Base-by-base conservation (phyloP, 2,888 invertebrate genomes). In the Eremobia ochroleuca region DNA sequence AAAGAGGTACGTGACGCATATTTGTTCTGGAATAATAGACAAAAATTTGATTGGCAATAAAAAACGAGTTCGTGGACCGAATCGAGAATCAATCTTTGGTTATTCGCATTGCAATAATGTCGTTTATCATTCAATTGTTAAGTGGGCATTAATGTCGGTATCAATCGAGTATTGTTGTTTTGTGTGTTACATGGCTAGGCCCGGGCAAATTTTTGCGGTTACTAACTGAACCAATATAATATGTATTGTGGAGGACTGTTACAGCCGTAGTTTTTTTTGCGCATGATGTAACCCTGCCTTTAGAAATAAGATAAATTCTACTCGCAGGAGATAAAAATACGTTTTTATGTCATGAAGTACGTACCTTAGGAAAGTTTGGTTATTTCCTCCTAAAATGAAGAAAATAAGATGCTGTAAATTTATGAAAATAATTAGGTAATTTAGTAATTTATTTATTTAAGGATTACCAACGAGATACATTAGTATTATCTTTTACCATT, bases 61-160 rank as follows among this genome's bases (percentile, higher is more conserved):
- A 92, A 92, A 92, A 87, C 86, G 85, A 89, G 91, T 90, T 89
- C 87, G 90, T 89, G 89, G 90, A 93, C 92, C 91, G 90, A 91
- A 92, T 92, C 89, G 90, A 89, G 87, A 88, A 90, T 92, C 91
- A 90, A 91, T 91, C 88, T 89, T 86, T 82, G 81, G 87, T 92
- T 90, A 89, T 90, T 90, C 82, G 89, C 92, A 92, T 92, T 92
- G 93, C 92, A 92, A 93, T 89, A 88, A 85, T 91, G 91, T 90
- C 94, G 94, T 96, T 92, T 92, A 92, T 96, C 95, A 95, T 95
- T 91, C 95, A 95, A 96, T 96, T 94, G 93, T 90, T 90, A 88
- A 88, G 77, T 75, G 88, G 84, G 90, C 92, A 93, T 95, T 92
- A 93, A 94, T 91, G 94, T 94, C 94, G 85, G 86, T 87, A 87